A percentile compares a stretch with the other conserved stretches of the same genome.
Evolutionary conservation across 2,113 vertebrate species (phyloP).

Genomic region (Ceratotherium simum): DNA sequence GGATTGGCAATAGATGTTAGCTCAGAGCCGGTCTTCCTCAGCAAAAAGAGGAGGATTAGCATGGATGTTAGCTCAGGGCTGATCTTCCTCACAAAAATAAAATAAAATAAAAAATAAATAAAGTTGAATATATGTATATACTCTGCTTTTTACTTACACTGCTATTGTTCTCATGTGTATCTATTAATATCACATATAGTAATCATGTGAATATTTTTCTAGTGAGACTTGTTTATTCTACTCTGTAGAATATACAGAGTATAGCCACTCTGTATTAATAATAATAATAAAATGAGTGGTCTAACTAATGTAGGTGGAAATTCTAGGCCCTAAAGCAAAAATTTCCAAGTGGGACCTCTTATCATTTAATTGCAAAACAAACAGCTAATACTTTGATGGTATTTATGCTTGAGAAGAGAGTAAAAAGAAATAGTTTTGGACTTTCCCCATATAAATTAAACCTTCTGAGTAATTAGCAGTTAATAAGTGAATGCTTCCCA

Average conservation of each 20-base stretch:
- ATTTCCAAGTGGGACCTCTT: conserved; percentile 61
- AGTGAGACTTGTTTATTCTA: conserved; percentile 65
- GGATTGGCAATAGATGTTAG: too few species aligned
- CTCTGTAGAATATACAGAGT: too few species aligned
- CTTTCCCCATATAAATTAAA: conserved; percentile 77
- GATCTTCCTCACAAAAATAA: too few species aligned
- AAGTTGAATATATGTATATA: background rate
- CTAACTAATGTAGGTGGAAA: conserved; percentile 65
- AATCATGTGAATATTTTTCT: conserved; percentile 59
- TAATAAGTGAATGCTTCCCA: conserved; percentile 72
- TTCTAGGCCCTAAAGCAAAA: conserved; percentile 68
- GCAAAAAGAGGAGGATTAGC: too few species aligned
- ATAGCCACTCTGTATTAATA: conserved; percentile 22
- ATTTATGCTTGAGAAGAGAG: conserved; percentile 71
- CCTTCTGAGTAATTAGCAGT: conserved; percentile 69
- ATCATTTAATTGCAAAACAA: conserved; percentile 71
- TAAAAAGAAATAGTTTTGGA: conserved; percentile 72
- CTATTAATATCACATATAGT: conserved; percentile 1
- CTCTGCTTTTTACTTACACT: background rate
- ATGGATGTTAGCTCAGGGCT: too few species aligned
- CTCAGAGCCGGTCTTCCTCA: too few species aligned
- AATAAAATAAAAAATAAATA: background rate
- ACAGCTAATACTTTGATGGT: conserved; percentile 73
- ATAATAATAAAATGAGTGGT: background rate
- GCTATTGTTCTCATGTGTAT: background rate